Percentiles rank a stretch among this genome's conserved stretches.
These are phyloP conservation scores for Drosophila tripunctata DNA, from an alignment of 2,888 invertebrate species.

Conservation along the genomic window DNA sequence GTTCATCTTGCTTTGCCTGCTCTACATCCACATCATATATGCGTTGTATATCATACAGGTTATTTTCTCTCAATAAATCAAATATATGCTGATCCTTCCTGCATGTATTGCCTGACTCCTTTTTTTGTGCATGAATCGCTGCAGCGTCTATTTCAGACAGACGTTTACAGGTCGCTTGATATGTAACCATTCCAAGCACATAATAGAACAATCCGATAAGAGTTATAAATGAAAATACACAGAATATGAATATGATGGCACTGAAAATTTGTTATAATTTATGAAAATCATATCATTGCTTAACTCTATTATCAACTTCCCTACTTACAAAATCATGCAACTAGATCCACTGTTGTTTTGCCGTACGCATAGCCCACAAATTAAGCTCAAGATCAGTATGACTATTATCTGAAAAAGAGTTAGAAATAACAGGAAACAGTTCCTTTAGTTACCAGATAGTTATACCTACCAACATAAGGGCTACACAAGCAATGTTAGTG, in stretches of 20 bases:
- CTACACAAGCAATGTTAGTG: constrained; percentile 89
- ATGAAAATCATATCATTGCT: background rate
- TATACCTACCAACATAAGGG: constrained; percentile 88
- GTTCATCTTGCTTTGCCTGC: background rate
- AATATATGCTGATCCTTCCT: background rate
- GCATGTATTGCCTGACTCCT: background rate
- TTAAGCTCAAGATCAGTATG: background rate
- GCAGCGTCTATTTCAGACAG: background rate
- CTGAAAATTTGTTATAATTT: constrained; percentile 85
- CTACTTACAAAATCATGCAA: constrained; percentile 15
- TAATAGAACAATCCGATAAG: constrained; percentile 89
- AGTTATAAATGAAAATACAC: constrained; percentile 88
- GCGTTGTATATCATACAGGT: background rate
- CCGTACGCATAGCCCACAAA: background rate
- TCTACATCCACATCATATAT: background rate
- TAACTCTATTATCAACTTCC: background rate
- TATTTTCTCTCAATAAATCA: background rate
- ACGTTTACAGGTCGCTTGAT: constrained; percentile 88
- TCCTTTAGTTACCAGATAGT: no score
- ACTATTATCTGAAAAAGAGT: constrained; percentile 11
- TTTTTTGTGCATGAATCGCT: no score
- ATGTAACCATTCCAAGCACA: constrained; percentile 87
- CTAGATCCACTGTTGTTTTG: constrained; percentile 8
- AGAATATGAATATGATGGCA: constrained; percentile 90
- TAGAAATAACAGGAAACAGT: no score